These are phyloP conservation scores for Carcina quercana DNA, from an alignment of 2,888 invertebrate species.

Conservation along the genomic window DNA sequence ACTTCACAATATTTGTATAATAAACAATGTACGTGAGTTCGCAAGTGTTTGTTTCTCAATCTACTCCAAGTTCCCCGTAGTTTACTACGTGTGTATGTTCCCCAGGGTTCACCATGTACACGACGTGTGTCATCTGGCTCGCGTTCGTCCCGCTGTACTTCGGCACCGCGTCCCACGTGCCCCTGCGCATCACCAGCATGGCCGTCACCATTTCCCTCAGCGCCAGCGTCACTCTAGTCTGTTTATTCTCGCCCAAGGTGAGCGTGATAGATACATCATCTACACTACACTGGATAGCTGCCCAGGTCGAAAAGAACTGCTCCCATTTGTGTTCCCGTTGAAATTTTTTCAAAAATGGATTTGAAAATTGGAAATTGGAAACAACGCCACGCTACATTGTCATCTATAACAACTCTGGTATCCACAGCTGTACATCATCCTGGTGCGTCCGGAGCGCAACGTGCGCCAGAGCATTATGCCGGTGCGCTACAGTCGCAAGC, in stretches of 20 bases:
- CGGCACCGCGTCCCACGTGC: slow-evolving; percentile 94
- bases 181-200: slow-evolving; percentile 95
- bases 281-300: too few species aligned
- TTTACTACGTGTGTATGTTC: too few species aligned
- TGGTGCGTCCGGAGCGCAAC: slow-evolving; percentile 92
- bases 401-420: background rate
- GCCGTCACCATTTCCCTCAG: slow-evolving; percentile 96
- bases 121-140: slow-evolving; percentile 97
- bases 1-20: too few species aligned
- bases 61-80: too few species aligned
- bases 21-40: too few species aligned
- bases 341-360: too few species aligned
- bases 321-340: too few species aligned
- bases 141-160: slow-evolving; percentile 98
- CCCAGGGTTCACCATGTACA: slow-evolving; percentile 98
- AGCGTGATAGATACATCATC: too few species aligned
- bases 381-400: too few species aligned
- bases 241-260: slow-evolving; percentile 96
- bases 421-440: slow-evolving; percentile 87
- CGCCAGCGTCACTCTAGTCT: slow-evolving; percentile 94
- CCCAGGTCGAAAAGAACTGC: too few species aligned
- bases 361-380: too few species aligned
- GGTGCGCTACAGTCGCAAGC: slow-evolving; percentile 65
- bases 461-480: slow-evolving; percentile 92
- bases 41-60: too few species aligned